These are phyloP conservation scores for Plemyria rubiginata DNA, from an alignment of 2,888 invertebrate species.

Conservation along the genomic window DNA sequence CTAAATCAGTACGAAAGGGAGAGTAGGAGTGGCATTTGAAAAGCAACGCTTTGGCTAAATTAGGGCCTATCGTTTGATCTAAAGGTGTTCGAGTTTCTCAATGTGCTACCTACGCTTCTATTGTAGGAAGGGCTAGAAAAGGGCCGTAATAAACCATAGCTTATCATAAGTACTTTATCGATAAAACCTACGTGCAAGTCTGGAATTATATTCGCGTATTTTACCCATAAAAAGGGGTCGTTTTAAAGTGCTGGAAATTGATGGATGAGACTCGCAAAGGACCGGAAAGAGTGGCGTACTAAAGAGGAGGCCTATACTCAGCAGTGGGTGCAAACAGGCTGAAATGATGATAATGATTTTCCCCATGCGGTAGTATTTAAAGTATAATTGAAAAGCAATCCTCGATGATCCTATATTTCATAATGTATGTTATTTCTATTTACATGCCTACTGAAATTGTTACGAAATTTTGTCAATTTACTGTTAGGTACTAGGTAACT, in stretches of 20 bases:
- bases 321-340: too few species aligned
- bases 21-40: slow-evolving; percentile 30
- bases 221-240: too few species aligned
- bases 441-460: background rate
- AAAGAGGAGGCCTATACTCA: too few species aligned
- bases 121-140: slow-evolving; percentile 44
- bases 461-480: too few species aligned
- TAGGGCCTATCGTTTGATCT: slow-evolving; percentile 52
- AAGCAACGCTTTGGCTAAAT: slow-evolving; percentile 48
- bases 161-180: slow-evolving; percentile 12
- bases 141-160: slow-evolving; percentile 5
- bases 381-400: background rate
- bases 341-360: too few species aligned
- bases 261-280: too few species aligned
- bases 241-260: too few species aligned
- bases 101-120: slow-evolving; percentile 58
- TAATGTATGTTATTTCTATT: background rate
- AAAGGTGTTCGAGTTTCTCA: slow-evolving; percentile 58
- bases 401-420: background rate
- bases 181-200: slow-evolving; percentile 7
- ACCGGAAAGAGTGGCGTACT: too few species aligned
- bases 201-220: background rate
- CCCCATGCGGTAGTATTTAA: too few species aligned
- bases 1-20: slow-evolving; percentile 21
- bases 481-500: too few species aligned